Evolutionary conservation across 2,888 invertebrate genomes (phyloP).

Genomic region (Sipha maydis): DNA sequence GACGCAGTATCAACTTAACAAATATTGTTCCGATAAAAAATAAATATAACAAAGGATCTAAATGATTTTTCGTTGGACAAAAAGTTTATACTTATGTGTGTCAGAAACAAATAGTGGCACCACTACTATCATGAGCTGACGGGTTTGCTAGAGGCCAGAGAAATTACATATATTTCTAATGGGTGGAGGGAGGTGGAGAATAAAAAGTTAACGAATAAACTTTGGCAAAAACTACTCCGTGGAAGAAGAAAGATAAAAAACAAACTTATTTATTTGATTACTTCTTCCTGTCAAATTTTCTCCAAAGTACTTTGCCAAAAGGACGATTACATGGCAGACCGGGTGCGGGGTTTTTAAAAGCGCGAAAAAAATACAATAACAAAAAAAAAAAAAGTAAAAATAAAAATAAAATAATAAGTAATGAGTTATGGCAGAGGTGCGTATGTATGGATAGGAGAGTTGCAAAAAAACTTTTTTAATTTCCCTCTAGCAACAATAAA

Average conservation of each 20-base stretch:
- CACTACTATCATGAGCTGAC: neutral
- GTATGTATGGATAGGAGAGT: no score
- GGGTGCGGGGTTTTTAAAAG: slow-evolving; percentile 48
- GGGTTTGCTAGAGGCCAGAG: slow-evolving; percentile 3
- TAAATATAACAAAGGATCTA: neutral
- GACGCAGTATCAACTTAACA: neutral
- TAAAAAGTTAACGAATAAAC: slow-evolving; percentile 58
- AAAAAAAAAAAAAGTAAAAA: slow-evolving; percentile 15
- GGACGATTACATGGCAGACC: slow-evolving; percentile 51
- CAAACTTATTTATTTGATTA: slow-evolving; percentile 61
- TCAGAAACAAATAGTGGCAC: neutral
- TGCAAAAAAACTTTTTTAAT: slow-evolving; percentile 56
- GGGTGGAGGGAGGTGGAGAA: neutral
- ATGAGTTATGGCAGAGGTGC: slow-evolving; percentile 10
- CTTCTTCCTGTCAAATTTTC: slow-evolving; percentile 61
- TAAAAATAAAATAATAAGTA: slow-evolving; percentile 50
- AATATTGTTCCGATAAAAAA: slow-evolving; percentile 9
- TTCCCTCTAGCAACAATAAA: slow-evolving; percentile 55
- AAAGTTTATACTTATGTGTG: neutral
- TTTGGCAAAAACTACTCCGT: slow-evolving; percentile 43
- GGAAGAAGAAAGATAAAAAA: slow-evolving; percentile 57
- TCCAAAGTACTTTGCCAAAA: slow-evolving; percentile 55
- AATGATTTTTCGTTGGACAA: neutral
- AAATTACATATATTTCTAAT: slow-evolving; percentile 56
- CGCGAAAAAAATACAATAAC: slow-evolving; percentile 54